phyloP scores from a whole-genome alignment of 2,113 vertebrate genomes.

The Cyanocitta stelleri region DNA sequence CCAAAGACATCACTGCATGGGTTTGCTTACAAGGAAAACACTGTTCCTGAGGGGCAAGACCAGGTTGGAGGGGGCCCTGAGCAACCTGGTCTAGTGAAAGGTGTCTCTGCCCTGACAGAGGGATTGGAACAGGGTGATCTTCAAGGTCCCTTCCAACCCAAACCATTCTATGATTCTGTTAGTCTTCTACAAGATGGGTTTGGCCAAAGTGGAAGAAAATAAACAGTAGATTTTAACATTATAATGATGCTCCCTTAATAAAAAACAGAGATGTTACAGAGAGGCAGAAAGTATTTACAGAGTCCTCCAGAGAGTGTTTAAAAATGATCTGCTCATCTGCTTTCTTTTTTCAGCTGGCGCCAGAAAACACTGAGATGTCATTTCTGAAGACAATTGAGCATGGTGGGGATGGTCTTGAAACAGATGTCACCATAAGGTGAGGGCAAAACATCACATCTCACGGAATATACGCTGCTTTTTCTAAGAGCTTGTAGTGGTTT shows the following conservation, averaged over 20 bases:
- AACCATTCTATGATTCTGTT: neutral
- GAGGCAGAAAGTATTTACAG: neutral
- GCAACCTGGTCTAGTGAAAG: neutral
- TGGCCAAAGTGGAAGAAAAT: neutral
- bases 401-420: slow-evolving; percentile 82
- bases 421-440: slow-evolving; percentile 87
- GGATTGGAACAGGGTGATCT: neutral
- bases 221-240: neutral
- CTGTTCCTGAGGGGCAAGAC: neutral
- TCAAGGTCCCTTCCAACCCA: neutral
- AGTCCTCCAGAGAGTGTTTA: neutral
- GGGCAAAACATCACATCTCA: neutral
- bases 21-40: neutral
- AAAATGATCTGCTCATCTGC: neutral
- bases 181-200: neutral
- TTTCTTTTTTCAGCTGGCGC: slow-evolving; percentile 72
- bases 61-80: neutral
- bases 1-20: neutral
- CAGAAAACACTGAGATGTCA: slow-evolving; percentile 90
- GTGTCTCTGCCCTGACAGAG: neutral
- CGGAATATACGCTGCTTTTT: rapidly evolving
- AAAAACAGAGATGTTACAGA: neutral
- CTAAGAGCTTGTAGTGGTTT: too few relatives aligned
- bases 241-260: neutral
- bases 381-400: slow-evolving; percentile 87